Conservation (phyloP, 2,888 invertebrate genomes). For the Tipula lateralis region DNA sequence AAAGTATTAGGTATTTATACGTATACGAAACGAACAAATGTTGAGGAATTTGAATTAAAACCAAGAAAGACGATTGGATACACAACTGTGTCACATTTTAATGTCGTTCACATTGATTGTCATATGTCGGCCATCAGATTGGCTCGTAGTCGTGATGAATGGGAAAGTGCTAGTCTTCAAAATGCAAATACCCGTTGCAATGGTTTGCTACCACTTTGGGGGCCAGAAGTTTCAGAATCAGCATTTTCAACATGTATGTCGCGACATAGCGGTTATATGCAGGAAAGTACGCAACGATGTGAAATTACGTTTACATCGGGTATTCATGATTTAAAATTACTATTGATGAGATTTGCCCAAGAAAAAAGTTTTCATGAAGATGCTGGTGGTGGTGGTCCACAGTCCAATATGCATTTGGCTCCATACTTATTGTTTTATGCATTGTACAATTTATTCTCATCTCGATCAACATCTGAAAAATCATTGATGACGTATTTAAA, state of each 20-base stretch:
- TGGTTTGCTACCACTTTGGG: slow-evolving; percentile 93
- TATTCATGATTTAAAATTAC: slow-evolving; percentile 87
- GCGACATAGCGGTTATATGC: slow-evolving; percentile 81
- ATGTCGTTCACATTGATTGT: slow-evolving; percentile 96
- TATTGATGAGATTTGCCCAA: slow-evolving; percentile 82
- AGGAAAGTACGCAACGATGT: slow-evolving; percentile 49
- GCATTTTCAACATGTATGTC: slow-evolving; percentile 92
- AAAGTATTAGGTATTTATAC: slow-evolving; percentile 96
- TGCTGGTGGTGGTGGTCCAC: slow-evolving; percentile 93
- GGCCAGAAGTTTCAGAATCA: slow-evolving; percentile 87
- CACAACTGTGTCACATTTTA: slow-evolving; percentile 96
- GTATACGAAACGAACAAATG: slow-evolving; percentile 89
- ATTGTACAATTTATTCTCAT: slow-evolving; percentile 88
- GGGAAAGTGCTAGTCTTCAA: slow-evolving; percentile 96
- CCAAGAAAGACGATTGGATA: slow-evolving; percentile 83
- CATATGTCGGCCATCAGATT: slow-evolving; percentile 91
- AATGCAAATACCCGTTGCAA: slow-evolving; percentile 98
- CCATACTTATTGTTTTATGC: slow-evolving; percentile 93
- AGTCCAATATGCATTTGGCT: slow-evolving; percentile 94
- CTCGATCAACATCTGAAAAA: slow-evolving; percentile 66
- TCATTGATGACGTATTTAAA: slow-evolving; percentile 69
- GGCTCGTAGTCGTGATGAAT: slow-evolving; percentile 78
- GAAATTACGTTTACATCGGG: slow-evolving; percentile 51
- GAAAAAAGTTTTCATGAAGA: slow-evolving; percentile 97
- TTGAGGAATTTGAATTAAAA: slow-evolving; percentile 89